Evolutionary conservation across 2,888 invertebrate species (phyloP).

Genomic region (Panopea generosa): DNA sequence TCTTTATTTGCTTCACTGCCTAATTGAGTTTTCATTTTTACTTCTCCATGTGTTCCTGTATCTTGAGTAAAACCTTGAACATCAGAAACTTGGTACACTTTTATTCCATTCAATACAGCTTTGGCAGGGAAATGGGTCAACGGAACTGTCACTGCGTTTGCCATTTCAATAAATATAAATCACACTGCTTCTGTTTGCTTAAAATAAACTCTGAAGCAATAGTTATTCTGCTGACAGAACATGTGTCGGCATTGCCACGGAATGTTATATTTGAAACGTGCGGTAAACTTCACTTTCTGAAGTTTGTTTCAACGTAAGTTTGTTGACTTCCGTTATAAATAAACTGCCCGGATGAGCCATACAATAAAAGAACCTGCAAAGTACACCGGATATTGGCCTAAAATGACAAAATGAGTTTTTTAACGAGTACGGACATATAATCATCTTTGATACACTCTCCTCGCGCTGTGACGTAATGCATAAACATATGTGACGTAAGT

Average conservation of each 20-base stretch:
- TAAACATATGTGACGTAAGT: too few relatives aligned
- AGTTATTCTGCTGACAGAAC: not conserved
- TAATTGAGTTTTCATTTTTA: not conserved
- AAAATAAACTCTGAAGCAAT: too few relatives aligned
- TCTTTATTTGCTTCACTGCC: conserved; percentile 7
- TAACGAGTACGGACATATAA: too few relatives aligned
- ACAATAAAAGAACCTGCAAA: too few relatives aligned
- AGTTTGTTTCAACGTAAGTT: not conserved
- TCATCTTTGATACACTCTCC: too few relatives aligned
- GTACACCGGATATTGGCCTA: too few relatives aligned
- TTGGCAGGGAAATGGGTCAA: conserved; percentile 9
- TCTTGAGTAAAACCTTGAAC: not conserved
- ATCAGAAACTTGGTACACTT: conserved; percentile 8
- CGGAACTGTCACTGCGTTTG: conserved; percentile 1
- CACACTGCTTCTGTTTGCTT: too few relatives aligned
- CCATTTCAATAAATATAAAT: not conserved
- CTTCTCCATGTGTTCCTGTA: not conserved
- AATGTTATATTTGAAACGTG: not conserved
- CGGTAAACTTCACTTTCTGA: conserved; percentile 7
- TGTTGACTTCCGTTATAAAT: conserved; percentile 1
- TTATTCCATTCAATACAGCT: conserved; percentile 1
- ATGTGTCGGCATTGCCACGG: not conserved
- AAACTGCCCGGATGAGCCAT: conserved; percentile 4
- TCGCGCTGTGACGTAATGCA: too few relatives aligned
- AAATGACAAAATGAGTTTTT: too few relatives aligned